Percentiles rank a stretch among this genome's conserved stretches.
phyloP scores from a whole-genome alignment of 2,797 vertebrate genomes.

The Labeo calbasu region DNA sequence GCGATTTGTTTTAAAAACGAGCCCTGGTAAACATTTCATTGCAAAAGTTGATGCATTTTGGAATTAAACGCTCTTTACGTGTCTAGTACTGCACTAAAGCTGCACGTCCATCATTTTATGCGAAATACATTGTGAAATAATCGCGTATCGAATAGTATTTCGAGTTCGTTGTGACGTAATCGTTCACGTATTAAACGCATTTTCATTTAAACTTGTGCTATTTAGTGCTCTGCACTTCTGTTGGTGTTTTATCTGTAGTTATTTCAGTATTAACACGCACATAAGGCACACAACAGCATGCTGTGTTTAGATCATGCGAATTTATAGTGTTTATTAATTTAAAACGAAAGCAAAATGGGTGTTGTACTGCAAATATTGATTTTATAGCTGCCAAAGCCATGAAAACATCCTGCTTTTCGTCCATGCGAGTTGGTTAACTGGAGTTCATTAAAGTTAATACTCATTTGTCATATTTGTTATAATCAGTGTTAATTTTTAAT shows the following conservation, averaged over 20 bases:
- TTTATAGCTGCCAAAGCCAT: background rate
- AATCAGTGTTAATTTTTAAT: background rate
- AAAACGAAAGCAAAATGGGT: background rate
- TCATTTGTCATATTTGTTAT: background rate
- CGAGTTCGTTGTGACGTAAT: background rate
- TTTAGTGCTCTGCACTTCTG: background rate
- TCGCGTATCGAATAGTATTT: background rate
- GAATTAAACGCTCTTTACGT: background rate
- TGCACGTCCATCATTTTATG: background rate
- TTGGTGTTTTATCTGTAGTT: background rate
- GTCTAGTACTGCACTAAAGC: background rate
- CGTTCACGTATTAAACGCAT: background rate
- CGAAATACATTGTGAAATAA: background rate
- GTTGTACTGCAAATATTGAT: background rate
- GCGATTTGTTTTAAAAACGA: background rate
- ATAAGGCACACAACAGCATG: background rate
- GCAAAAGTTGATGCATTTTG: background rate
- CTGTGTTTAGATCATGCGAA: background rate
- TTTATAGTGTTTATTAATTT: background rate
- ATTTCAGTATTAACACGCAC: background rate
- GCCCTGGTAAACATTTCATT: background rate
- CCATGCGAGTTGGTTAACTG: background rate
- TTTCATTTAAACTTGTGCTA: background rate
- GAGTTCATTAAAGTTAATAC: background rate
- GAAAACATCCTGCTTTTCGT: conserved; percentile 4